A percentile compares a stretch with the other conserved stretches of the same genome.
Evolutionary conservation across 2,888 invertebrate genomes (phyloP).

Genomic region (Prosapia bicincta): DNA sequence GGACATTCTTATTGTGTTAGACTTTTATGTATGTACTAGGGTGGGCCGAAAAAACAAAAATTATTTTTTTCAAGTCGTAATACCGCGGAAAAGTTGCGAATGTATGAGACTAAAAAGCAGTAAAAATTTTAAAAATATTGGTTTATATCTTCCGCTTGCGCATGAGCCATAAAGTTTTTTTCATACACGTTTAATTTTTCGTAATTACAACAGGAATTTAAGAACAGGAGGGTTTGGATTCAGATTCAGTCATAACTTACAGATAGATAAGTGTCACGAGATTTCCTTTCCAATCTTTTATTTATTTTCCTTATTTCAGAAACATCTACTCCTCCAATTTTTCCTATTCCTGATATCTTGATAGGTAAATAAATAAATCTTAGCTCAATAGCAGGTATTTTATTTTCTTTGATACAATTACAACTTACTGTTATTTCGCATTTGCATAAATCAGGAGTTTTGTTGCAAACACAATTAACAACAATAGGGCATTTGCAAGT

Average conservation of each 20-base stretch:
- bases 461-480: not conserved
- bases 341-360: not conserved
- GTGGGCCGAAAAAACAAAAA: no score
- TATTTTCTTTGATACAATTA: not conserved
- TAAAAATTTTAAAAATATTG: no score
- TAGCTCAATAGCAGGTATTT: not conserved
- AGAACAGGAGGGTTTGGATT: not conserved
- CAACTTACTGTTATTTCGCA: not conserved
- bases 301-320: not conserved
- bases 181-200: no score
- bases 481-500: slow-evolving; percentile 10
- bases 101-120: no score
- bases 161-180: no score
- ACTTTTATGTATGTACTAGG: no score
- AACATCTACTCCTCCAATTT: not conserved
- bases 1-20: no score
- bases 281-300: not conserved
- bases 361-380: slow-evolving; percentile 2
- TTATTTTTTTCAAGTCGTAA: no score
- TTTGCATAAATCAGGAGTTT: not conserved
- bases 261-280: not conserved
- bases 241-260: not conserved
- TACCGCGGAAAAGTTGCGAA: no score
- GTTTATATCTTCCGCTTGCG: no score
- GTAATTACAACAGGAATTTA: no score